Base-by-base conservation (phyloP, 53 echinoderm and acorn worm species). In the Stichopus horrens region DNA sequence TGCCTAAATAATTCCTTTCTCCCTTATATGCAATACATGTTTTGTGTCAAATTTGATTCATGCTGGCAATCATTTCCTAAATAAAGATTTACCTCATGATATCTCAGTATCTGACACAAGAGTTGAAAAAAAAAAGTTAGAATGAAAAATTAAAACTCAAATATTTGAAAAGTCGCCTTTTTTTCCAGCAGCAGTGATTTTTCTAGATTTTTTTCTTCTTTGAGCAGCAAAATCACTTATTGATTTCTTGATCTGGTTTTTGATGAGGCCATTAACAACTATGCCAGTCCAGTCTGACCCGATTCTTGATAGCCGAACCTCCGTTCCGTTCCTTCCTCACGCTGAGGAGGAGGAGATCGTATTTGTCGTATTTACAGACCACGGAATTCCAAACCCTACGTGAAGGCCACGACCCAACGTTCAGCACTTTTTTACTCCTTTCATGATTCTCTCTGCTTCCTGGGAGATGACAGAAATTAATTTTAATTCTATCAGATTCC, bases 241-340 rank as follows among this genome's bases (percentile, higher is more conserved):
- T 18, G 58, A 20, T 58, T 9, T 56, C 57, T 75, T 75, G 16
- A n/a, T 18, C 71, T 71, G 18, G 58, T 53, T 5, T 58, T 58
- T 81, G 81, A 81, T 81, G 81, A 81, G 81, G 57, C 81, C 58
- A 81, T 81, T 81, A 57, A 58, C 81, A 81, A 58, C 81, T 81
- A 37, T 76, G 18, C 81, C 11, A 56, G 58, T 21, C 57, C n/a
- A 19, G 21, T 81, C 8, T 81, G 81, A 81, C 81, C 81, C 57
- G 81, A 81, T 56, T 81, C 56, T 57, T 56, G 10, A 58, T 57
- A 58, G 55, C 81, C 53, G 21, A 9, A 16, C 81, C 18, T 20
- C 57, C 81, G 16, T 9, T n/a, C 57, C 22, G 14, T 20, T 58
- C 81, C 56, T 7, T 81, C 10, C 81, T 57, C 81, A 56, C 22